Percentiles rank a stretch among this genome's conserved stretches.
phyloP scores from a whole-genome alignment of 2,797 vertebrate genomes.

The Zalophus californianus region DNA sequence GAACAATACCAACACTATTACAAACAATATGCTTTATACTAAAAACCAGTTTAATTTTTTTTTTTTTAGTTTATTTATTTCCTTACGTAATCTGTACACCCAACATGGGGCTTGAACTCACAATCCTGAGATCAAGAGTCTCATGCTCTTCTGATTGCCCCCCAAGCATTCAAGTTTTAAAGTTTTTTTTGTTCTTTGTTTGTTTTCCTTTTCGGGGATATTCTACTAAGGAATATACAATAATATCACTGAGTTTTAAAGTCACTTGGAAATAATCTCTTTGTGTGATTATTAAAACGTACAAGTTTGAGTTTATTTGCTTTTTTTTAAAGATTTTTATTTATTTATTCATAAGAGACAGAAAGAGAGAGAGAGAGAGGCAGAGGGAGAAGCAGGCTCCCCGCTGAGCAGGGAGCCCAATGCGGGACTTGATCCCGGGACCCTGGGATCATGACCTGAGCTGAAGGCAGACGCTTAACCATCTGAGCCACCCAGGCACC shows the following conservation, averaged over 20 bases:
- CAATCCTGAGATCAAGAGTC: background rate
- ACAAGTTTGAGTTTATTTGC: background rate
- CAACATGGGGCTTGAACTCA: background rate
- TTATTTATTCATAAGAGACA: too few relatives aligned
- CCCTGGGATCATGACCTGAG: too few relatives aligned
- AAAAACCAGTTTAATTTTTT: background rate
- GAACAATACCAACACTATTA: background rate
- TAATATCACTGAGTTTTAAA: slow-evolving; percentile 12
- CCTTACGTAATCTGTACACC: background rate
- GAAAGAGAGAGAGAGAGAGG: too few relatives aligned
- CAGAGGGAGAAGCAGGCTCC: too few relatives aligned
- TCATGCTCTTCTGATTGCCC: background rate
- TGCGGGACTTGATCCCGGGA: too few relatives aligned
- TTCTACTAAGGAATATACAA: background rate
- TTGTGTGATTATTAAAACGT: background rate
- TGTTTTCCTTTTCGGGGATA: background rate
- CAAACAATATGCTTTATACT: background rate
- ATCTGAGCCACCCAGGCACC: too few relatives aligned
- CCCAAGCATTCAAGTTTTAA: background rate
- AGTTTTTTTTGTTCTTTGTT: background rate
- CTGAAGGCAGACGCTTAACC: too few relatives aligned
- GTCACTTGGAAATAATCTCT: background rate
- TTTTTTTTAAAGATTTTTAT: background rate
- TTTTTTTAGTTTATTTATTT: background rate
- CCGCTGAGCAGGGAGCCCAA: too few relatives aligned